A percentile compares a stretch with the other conserved stretches of the same genome.
Conservation (phyloP, 2,113 vertebrate genomes). For the Daphoenositta chrysoptera region DNA sequence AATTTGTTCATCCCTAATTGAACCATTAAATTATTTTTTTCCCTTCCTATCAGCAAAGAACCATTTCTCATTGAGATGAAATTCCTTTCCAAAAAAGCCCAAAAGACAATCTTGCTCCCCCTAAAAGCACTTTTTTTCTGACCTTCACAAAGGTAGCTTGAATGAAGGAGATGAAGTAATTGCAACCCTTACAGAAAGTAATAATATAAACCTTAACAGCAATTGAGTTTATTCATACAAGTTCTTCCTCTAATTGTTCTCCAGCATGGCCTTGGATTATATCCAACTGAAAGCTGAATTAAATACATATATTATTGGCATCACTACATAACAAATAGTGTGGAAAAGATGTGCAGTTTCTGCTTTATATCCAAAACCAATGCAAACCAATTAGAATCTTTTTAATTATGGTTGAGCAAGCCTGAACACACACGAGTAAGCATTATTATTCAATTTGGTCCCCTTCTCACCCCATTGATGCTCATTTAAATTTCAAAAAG, state of each 20-base stretch:
- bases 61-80: slow-evolving; percentile 10
- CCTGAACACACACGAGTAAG: background rate
- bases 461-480: background rate
- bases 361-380: slow-evolving; percentile 17
- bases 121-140: background rate
- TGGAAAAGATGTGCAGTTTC: slow-evolving; percentile 40
- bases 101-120: background rate
- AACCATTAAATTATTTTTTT: background rate
- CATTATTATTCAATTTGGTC: slow-evolving; percentile 4
- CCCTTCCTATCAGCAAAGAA: background rate
- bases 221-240: slow-evolving; percentile 42
- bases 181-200: slow-evolving; percentile 22
- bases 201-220: slow-evolving; percentile 17
- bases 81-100: background rate
- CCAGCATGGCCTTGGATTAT: background rate
- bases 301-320: slow-evolving; percentile 53
- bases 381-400: slow-evolving; percentile 47
- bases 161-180: slow-evolving; percentile 49
- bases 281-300: slow-evolving; percentile 21
- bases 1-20: background rate
- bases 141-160: slow-evolving; percentile 30
- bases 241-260: slow-evolving; percentile 32
- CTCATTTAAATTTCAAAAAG: slow-evolving; percentile 47
- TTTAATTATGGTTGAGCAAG: slow-evolving; percentile 57
- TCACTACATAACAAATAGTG: slow-evolving; percentile 26